These are phyloP conservation scores for Chromoteleia sp. DNA, from an alignment of 2,888 invertebrate genomes.

Conservation along the genomic window DNA sequence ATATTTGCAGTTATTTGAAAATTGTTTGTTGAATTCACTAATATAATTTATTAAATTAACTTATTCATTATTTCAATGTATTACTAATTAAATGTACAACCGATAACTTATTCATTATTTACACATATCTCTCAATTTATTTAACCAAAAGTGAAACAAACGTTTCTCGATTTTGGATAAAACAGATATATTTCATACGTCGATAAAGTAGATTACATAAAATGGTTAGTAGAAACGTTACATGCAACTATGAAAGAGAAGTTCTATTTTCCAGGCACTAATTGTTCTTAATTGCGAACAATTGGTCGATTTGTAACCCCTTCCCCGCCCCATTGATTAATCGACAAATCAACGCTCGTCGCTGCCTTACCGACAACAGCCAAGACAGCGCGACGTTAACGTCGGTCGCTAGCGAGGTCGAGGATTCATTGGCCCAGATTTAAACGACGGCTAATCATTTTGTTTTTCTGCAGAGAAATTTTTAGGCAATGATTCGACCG, in stretches of 20 bases:
- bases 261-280: constrained; percentile 59
- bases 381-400: constrained; percentile 48
- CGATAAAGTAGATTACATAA: constrained; percentile 41
- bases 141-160: no score
- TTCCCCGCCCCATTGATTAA: constrained; percentile 17
- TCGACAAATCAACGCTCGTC: not conserved
- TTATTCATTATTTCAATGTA: no score
- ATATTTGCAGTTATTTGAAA: no score
- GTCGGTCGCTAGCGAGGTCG: constrained; percentile 42
- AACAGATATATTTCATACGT: constrained; percentile 20
- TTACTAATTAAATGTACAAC: no score
- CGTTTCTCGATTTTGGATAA: no score
- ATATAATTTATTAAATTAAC: no score
- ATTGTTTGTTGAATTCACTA: no score
- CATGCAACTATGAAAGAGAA: not conserved
- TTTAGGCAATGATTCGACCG: constrained; percentile 46
- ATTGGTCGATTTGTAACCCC: constrained; percentile 77
- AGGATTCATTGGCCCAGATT: constrained; percentile 74
- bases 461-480: constrained; percentile 72
- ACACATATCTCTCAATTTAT: no score
- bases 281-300: constrained; percentile 78
- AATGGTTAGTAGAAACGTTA: not conserved
- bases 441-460: constrained; percentile 73
- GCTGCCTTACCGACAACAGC: constrained; percentile 63
- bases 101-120: no score